Evolutionary conservation across 2,113 vertebrate genomes (phyloP), one percentile per base, ranked within the genome.

Genomic region (Hippocampus guttulatus): DNA sequence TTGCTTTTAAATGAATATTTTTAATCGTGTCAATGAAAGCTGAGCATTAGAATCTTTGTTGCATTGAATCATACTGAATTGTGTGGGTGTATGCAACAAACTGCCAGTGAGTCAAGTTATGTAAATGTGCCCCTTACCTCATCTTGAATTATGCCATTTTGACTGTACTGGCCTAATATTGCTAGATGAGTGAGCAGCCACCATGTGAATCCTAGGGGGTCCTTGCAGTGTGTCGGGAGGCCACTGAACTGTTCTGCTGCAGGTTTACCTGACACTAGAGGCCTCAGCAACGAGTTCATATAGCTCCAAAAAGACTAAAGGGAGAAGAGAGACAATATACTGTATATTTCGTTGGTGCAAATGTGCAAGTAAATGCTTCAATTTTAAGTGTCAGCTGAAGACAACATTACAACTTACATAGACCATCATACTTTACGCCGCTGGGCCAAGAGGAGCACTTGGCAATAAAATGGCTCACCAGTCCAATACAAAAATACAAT

Each of bases 161-260:
- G 90, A 81, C 91, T 92, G 81, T 94, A 93, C 65, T 92, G 92
- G 62, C 95, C 94, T 51, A 97, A 88, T 70, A 93, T 89, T 71
- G 95, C 91, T 72, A 96, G 74, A 67, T 96, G 96, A 79, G 92
- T 93, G 77, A 94, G 71, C 85, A 98, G 80, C 97, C 97, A 99
- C 97, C 96, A 98, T 41, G 92, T 93, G 87, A 98, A 96, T 58
- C 96, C 94, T 71, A 95, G 11, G 1, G 93, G 86, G 75, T 99
- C 97, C 84, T 94, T 97, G 79, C 94, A 94, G 38, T 92, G 92
- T n/a, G 88, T 45, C 6, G 84, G 84, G 18, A 92, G 82, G 10
- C 86, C 85, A 12, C 43, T 69, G 64, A 86, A 81, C 67, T 72
- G 78, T 27, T 88, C 84, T 30, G 77, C 70, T 38, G 79, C 69